A percentile compares a stretch with the other conserved stretches of the same genome.
Conservation (phyloP, 2,797 vertebrate genomes). For the Tapera naevia region DNA sequence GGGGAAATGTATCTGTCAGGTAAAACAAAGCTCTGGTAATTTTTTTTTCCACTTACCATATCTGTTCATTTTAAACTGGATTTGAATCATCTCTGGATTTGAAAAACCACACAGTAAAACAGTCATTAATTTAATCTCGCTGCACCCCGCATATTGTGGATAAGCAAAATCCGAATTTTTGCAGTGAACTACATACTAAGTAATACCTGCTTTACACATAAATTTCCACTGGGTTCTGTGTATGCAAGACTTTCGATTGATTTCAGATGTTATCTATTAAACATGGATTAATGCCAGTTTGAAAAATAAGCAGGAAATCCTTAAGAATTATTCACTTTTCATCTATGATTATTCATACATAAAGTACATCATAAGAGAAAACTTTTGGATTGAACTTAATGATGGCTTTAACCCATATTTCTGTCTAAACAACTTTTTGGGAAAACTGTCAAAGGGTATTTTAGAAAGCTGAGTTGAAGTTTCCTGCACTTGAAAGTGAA, state of each 20-base stretch:
- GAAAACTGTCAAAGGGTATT: background rate
- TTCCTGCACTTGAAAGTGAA: constrained; percentile 27
- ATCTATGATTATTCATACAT: constrained; percentile 42
- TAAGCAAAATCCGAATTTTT: constrained; percentile 66
- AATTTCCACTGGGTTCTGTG: constrained; percentile 42
- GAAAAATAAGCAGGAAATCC: constrained; percentile 61
- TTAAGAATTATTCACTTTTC: constrained; percentile 50
- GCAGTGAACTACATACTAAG: constrained; percentile 65
- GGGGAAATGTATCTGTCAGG: constrained; percentile 23
- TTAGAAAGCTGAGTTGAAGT: background rate
- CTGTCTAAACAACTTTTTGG: constrained; percentile 18
- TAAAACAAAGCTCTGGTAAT: background rate
- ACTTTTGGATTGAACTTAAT: background rate
- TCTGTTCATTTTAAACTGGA: constrained; percentile 71
- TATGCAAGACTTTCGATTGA: constrained; percentile 33
- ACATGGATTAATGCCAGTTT: constrained; percentile 50
- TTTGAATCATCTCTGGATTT: constrained; percentile 74
- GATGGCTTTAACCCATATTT: background rate
- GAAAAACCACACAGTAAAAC: constrained; percentile 78
- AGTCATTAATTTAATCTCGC: constrained; percentile 78
- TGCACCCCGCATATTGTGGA: constrained; percentile 67
- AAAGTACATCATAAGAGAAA: constrained; percentile 10
- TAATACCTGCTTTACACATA: constrained; percentile 68
- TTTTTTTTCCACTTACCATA: constrained; percentile 37
- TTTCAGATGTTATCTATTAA: constrained; percentile 63